Evolutionary conservation across 1,140 invertebrate species (phyloP).

Genomic region (Apolygus lucorum): DNA sequence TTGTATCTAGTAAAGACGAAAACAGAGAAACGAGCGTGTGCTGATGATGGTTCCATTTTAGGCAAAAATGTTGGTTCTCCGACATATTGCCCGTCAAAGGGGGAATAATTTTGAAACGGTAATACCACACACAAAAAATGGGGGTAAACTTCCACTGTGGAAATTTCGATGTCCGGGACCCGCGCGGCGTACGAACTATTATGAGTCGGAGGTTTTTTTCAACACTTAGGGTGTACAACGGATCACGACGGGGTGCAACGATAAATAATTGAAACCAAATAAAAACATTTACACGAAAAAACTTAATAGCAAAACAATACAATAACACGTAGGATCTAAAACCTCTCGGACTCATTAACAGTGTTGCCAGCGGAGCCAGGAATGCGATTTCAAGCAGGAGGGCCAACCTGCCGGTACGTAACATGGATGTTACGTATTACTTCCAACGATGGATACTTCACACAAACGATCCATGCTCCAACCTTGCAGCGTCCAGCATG

Average conservation of each 20-base stretch:
- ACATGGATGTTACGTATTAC: too few relatives aligned
- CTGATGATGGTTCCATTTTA: conserved; percentile 49
- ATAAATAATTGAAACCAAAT: not conserved
- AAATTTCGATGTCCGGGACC: too few relatives aligned
- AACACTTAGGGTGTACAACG: too few relatives aligned
- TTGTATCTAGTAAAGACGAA: conserved; percentile 42
- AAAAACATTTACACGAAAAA: not conserved
- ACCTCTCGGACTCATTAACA: conserved; percentile 17
- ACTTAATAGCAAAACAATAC: conserved; percentile 21
- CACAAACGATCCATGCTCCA: too few relatives aligned
- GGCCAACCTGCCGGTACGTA: not conserved
- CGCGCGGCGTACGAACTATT: too few relatives aligned
- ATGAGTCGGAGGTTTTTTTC: too few relatives aligned
- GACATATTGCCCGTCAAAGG: conserved; percentile 23
- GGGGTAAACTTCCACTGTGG: too few relatives aligned
- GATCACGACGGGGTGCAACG: too few relatives aligned
- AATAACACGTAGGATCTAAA: conserved; percentile 24
- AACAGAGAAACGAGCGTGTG: conserved; percentile 45
- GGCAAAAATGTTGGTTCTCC: conserved; percentile 45
- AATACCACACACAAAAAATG: too few relatives aligned
- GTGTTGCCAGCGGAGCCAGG: not conserved
- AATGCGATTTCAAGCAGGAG: not conserved
- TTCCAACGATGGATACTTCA: too few relatives aligned
- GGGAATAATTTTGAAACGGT: not conserved
- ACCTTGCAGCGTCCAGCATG: too few relatives aligned